Conservation (phyloP, 2,888 invertebrate species). For the Drosophila monieri region DNA sequence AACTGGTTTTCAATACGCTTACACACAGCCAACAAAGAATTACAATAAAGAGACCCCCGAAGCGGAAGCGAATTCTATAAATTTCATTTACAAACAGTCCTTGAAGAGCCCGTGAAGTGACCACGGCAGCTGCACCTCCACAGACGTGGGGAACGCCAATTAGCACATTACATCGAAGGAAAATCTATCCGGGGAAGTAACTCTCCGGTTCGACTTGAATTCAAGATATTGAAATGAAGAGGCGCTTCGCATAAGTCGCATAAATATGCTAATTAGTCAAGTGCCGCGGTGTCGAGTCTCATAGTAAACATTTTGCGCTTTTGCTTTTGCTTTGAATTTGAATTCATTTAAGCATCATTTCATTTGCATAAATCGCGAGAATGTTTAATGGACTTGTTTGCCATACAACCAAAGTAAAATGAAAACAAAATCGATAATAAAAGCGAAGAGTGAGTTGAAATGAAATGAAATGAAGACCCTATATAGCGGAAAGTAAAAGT, state of each 20-base stretch:
- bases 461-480: neutral
- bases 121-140: conserved; percentile 28
- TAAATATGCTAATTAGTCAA: conserved; percentile 72
- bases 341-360: conserved; percentile 58
- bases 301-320: conserved; percentile 49
- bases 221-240: conserved; percentile 61
- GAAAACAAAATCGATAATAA: conserved; percentile 49
- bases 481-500: conserved; percentile 41
- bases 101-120: conserved; percentile 44
- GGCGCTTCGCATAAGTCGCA: conserved; percentile 75
- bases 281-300: conserved; percentile 23
- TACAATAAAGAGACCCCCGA: conserved; percentile 56
- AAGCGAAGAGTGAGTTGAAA: conserved; percentile 2
- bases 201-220: conserved; percentile 28
- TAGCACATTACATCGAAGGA: conserved; percentile 59
- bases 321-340: conserved; percentile 45
- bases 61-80: conserved; percentile 72
- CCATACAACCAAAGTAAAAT: conserved; percentile 25
- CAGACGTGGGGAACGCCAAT: conserved; percentile 69
- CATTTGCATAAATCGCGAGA: conserved; percentile 67
- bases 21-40: conserved; percentile 38
- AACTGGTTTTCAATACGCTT: conserved; percentile 63
- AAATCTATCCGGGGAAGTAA: conserved; percentile 20
- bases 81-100: conserved; percentile 78
- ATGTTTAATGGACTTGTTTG: conserved; percentile 43